Percentiles rank a stretch among this genome's conserved stretches.
Conservation (phyloP, 2,797 vertebrate species). For the Trematomus bernacchii region DNA sequence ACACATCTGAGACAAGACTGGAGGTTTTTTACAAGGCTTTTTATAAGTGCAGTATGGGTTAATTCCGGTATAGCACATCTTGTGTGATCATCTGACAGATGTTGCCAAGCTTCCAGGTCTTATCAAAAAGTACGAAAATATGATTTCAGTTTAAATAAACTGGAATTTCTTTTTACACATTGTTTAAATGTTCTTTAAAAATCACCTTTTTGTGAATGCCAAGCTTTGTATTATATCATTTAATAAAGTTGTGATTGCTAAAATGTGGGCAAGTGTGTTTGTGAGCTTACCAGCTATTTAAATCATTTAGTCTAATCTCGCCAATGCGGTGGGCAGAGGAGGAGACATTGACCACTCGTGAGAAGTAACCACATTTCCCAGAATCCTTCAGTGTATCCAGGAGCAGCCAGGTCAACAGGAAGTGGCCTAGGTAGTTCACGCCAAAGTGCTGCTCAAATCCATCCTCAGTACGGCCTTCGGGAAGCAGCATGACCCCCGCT, state of each 20-base stretch:
- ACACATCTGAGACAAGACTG: background rate
- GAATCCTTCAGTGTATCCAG: conserved; percentile 87
- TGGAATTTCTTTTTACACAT: background rate
- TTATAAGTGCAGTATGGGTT: background rate
- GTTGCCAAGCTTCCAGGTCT: background rate
- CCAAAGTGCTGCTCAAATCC: conserved; percentile 92
- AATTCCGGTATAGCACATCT: background rate
- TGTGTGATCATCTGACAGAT: background rate
- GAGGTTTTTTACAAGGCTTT: background rate
- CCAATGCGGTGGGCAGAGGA: conserved; percentile 90
- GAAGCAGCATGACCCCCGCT: conserved; percentile 94
- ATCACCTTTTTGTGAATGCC: background rate
- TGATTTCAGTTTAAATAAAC: background rate
- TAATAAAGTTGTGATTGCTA: background rate
- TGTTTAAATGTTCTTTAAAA: background rate
- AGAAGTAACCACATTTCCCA: conserved; percentile 77
- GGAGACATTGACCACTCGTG: conserved; percentile 89
- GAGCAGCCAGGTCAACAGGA: conserved; percentile 91
- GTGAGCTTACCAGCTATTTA: conserved; percentile 85
- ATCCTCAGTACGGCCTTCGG: conserved; percentile 85
- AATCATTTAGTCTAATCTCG: conserved; percentile 84
- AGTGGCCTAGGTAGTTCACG: conserved; percentile 93
- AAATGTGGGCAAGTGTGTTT: background rate
- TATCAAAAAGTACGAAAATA: background rate
- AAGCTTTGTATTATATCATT: background rate